phyloP scores from a whole-genome alignment of 2,113 vertebrate genomes.

The Bucco capensis region DNA sequence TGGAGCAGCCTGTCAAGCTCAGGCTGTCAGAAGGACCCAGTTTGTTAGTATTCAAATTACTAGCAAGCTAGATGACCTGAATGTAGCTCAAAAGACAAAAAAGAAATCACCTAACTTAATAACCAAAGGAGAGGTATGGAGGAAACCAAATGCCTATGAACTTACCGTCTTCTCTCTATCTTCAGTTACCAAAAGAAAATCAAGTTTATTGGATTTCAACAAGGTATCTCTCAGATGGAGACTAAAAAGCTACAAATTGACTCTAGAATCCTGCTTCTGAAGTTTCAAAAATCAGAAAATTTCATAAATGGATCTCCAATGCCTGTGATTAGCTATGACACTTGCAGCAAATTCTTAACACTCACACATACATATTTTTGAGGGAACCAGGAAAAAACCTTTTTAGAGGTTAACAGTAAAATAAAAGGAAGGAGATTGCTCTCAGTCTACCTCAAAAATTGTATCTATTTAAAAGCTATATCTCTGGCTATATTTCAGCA shows the following conservation, averaged over 20 bases:
- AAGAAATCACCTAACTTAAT: not conserved
- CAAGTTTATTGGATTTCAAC: not conserved
- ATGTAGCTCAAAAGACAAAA: not conserved
- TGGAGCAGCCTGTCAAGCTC: conserved; percentile 15
- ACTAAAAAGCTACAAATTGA: not conserved
- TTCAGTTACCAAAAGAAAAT: not conserved
- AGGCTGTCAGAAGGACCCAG: conserved; percentile 11
- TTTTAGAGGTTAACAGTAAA: not conserved
- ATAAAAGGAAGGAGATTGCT: conserved; percentile 6
- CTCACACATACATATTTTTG: not conserved
- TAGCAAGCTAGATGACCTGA: not conserved
- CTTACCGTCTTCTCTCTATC: not conserved
- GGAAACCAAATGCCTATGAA: not conserved
- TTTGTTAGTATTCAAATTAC: conserved; percentile 23
- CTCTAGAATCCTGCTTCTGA: not conserved
- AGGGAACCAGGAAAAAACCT: not conserved
- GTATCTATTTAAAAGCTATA: conserved; percentile 9
- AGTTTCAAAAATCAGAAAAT: not conserved
- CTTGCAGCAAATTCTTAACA: not conserved
- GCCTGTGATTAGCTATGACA: not conserved
- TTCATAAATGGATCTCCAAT: not conserved
- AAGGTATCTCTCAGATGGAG: not conserved
- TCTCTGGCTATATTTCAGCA: conserved; percentile 3
- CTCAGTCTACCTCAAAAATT: conserved; percentile 20
- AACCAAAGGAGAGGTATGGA: not conserved